Evolutionary conservation across 1,140 invertebrate species (phyloP), one percentile per base, ranked within the genome.

Genomic region (Diabrotica undecimpunctata): DNA sequence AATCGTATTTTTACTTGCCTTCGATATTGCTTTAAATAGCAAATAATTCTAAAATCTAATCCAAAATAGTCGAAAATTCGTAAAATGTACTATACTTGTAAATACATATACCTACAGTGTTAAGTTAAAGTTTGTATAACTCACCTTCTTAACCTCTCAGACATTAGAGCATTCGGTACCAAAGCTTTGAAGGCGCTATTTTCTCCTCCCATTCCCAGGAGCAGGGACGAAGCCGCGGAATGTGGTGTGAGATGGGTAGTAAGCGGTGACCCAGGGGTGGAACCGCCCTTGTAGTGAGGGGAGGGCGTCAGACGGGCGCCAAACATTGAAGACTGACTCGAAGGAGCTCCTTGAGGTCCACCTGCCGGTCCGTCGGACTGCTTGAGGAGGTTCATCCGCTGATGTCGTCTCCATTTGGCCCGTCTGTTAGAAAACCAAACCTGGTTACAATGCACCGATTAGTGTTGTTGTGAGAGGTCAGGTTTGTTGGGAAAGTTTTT

Each of bases 341-440:
- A 41, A 7, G 37, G 76, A 66, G 78, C 75, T 59, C 75, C 77
- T 70, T 79, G 81, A 59, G 78, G 78, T 25, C 25, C 25, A 25
- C 25, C 25, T 46, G 3, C 41, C 41, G 41, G n/a, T 5, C 41
- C 41, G 41, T 46, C 41, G 73, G 82, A 86, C 78, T 89, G 90
- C 80, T 93, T 93, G 80, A 95, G 86, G 72, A 94, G 86, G 81
- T 92, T 95, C 91, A 96, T 95, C 77, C 94, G 89, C 80, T 96
- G 94, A 81, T 96, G 94, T 74, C 94, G 90, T 80, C 94, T 88
- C 94, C 93, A 96, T 86, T 96, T 96, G 82, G 94, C 94, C 84
- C 94, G 90, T 91, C 94, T 94, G 89, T 96, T 96, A 86, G 93
- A 96, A 93, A 96, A 96, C 94, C 94, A 96, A 88, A 96, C 93